Base-by-base conservation (phyloP, 2,888 invertebrate genomes). In the Phragmatobia fuliginosa region DNA sequence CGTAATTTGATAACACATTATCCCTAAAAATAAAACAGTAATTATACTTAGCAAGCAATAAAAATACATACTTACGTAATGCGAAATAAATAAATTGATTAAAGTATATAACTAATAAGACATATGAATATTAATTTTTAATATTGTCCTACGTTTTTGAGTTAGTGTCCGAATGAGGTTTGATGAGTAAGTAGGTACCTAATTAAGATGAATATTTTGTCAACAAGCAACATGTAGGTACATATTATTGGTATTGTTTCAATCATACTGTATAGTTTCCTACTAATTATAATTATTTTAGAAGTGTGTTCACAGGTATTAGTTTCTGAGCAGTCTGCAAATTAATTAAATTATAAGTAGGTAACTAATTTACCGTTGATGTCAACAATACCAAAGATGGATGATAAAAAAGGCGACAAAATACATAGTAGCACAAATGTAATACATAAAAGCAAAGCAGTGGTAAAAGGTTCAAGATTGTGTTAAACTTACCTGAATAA, bases 401-500 rank as follows among this genome's bases (percentile, higher is more conserved):
- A 21, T 62, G 21, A 10, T 18, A 25, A 38, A 38, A 62, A 18
- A 28, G 5, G 38, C 11, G 41, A 28, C 28, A 28, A 28, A 41
- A 41, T 41, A 62, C 41, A 41, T 62, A 41, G 6, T 21, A 41
- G 31, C 28, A 14, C 25, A 61, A 25, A 3, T 38, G n/a, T n/a
- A n/a, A n/a, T n/a, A 61, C 36, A 38, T 61, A 25, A 61, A 61
- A 38, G 25, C 11, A 8, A 62, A 62, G 28, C 41, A 16, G 62
- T 41, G 28, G 28, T 21, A 41, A 10, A 61, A 28, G 60, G 60
- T 36, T 25, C 14, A 36, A 36, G 0, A 38, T 21, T 38, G 28
- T 28, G 31, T 62, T 11, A 41, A 62, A 25, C 65, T 52, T 52
- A 49, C 64, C 52, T 52, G 18, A 65, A 28, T 65, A 65, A 38